These are phyloP conservation scores for Lordiphosa clarofinis DNA, from an alignment of 1,140 invertebrate species.

Conservation along the genomic window DNA sequence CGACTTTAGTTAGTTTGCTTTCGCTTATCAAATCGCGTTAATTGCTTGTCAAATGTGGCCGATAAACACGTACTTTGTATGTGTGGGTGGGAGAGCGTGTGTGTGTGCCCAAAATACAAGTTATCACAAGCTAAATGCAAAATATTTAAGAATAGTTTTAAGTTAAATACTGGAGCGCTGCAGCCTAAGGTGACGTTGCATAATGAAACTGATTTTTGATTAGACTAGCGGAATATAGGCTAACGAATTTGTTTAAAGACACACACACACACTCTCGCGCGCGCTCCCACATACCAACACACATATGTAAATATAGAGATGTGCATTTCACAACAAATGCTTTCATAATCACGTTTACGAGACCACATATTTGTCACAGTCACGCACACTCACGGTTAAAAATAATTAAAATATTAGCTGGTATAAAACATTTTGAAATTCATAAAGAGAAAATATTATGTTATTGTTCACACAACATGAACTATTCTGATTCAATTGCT, in stretches of 20 bases:
- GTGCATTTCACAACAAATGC: too few species aligned
- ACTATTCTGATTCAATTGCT: too few species aligned
- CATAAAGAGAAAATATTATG: too few species aligned
- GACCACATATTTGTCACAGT: too few species aligned
- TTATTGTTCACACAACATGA: too few species aligned
- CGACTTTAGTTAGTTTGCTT: conserved; percentile 11
- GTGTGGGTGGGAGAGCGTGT: conserved; percentile 5
- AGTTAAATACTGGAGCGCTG: conserved; percentile 23
- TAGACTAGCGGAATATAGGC: conserved; percentile 24
- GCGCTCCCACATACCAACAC: too few species aligned
- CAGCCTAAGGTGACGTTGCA: conserved; percentile 54
- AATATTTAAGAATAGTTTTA: conserved; percentile 3
- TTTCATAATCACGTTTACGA: too few species aligned
- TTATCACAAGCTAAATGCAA: conserved; percentile 64
- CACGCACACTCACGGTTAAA: too few species aligned
- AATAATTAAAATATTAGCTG: too few species aligned
- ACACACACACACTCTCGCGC: conserved; percentile 25
- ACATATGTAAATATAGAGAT: too few species aligned
- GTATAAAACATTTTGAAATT: too few species aligned
- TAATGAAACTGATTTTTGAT: conserved; percentile 52
- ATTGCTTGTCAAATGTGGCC: conserved; percentile 11
- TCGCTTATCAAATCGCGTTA: conserved; percentile 27
- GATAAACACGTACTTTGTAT: conserved; percentile 36
- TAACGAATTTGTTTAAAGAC: conserved; percentile 38
- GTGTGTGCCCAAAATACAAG: conserved; percentile 9